A percentile compares a stretch with the other conserved stretches of the same genome.
These are phyloP conservation scores for Mellivora capensis DNA, from an alignment of 2,113 vertebrate species.

Conservation along the genomic window DNA sequence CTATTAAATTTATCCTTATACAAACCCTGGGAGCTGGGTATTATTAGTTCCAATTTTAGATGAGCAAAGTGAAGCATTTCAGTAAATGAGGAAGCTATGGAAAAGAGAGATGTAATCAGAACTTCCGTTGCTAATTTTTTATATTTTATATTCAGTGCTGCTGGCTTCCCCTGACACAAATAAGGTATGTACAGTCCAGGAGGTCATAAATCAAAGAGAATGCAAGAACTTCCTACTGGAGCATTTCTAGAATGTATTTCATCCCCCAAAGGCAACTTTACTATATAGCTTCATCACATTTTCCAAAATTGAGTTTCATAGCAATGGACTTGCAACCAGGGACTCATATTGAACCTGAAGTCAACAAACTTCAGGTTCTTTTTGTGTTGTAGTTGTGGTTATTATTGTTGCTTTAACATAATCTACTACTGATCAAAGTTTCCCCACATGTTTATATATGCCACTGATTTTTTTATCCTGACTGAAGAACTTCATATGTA, in stretches of 20 bases:
- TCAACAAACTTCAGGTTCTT: slow-evolving; percentile 12
- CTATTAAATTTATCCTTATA: not conserved
- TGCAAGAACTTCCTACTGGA: not conserved
- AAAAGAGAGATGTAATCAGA: not conserved
- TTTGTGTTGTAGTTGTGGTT: not conserved
- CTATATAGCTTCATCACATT: slow-evolving; percentile 37
- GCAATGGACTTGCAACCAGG: not conserved
- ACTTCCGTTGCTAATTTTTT: not conserved
- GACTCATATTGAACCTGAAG: not conserved
- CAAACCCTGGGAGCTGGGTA: not conserved
- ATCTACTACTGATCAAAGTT: not conserved
- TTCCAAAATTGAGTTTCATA: slow-evolving; percentile 47
- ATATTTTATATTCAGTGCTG: not conserved
- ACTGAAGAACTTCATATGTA: slow-evolving; percentile 9
- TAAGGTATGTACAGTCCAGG: not conserved
- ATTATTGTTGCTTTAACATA: not conserved
- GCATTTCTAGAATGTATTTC: slow-evolving; percentile 41
- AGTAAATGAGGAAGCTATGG: not conserved
- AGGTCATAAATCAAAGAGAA: slow-evolving; percentile 14
- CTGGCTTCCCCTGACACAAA: slow-evolving; percentile 15
- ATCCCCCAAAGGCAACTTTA: not conserved
- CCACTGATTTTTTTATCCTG: not conserved
- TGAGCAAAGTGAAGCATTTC: slow-evolving; percentile 28
- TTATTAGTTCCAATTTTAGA: slow-evolving; percentile 25
- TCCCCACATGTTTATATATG: not conserved